Conservation (phyloP, 2,113 vertebrate species). For the Sturnira hondurensis region DNA sequence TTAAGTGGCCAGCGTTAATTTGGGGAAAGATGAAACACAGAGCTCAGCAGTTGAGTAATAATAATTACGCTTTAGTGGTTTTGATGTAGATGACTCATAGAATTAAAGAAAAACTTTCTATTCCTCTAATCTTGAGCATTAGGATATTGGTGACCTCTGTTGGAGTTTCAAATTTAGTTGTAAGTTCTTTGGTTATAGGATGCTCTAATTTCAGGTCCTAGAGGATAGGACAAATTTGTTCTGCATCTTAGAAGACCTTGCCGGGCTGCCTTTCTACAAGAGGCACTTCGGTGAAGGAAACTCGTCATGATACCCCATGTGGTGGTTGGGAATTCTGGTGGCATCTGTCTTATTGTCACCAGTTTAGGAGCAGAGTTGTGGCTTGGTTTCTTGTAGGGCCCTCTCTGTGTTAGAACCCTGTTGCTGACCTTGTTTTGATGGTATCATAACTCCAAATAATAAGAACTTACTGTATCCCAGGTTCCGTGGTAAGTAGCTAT, state of each 20-base stretch:
- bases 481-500: neutral
- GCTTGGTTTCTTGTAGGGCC: neutral
- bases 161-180: slow-evolving; percentile 16
- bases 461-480: neutral
- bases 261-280: neutral
- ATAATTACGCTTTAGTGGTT: neutral
- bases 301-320: fast-evolving
- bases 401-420: neutral
- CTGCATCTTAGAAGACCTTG: neutral
- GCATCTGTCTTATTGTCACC: neutral
- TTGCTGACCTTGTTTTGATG: neutral
- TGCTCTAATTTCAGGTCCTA: slow-evolving; percentile 2
- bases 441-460: neutral
- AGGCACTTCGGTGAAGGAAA: neutral
- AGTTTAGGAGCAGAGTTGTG: neutral
- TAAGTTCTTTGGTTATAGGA: slow-evolving; percentile 17
- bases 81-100: neutral
- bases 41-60: neutral
- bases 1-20: neutral
- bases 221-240: slow-evolving; percentile 2
- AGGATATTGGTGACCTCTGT: neutral
- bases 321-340: neutral
- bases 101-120: neutral
- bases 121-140: neutral
- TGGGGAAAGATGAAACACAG: neutral